Base-by-base conservation (phyloP, 2,113 vertebrate species). In the Aplodontia rufa region DNA sequence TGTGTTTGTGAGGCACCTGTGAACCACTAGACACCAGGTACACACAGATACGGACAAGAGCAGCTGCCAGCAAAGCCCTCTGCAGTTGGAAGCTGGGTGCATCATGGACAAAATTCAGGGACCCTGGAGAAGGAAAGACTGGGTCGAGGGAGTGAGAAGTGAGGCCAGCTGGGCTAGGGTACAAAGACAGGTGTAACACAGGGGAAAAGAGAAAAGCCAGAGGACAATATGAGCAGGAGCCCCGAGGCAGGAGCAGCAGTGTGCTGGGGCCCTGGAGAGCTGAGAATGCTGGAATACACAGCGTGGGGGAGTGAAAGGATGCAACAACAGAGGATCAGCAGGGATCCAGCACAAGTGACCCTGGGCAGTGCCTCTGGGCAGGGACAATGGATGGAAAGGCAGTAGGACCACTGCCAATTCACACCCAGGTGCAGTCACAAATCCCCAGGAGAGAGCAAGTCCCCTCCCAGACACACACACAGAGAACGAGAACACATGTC, bases 211-310 rank as follows among this genome's bases (percentile, higher is more conserved):
- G 42, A 40, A 37, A 71, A 30, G 35, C 42, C 35, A 35, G 87
- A 84, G 19, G 69, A 55, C 68, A 37, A 11, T 8, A 1, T 14
- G 62, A 86, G 30, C 58, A 9, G 26, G 49, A 35, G 62, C 51
- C 71, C 51, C 55, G 76, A 45, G 45, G 20, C 10, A 0, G 7
- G 51, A 26, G 1, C 5, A 28, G 19, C 3, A 37, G 42, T 14
- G n/a, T 11, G 16, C 10, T 5, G 28, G 26, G 26, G n/a, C 22
- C 20, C 40, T 26, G 37, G 45, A 47, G 53, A 35, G 24, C 47
- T 62, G 60, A 0, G 0, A 24, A 16, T 45, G 49, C 84, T 49
- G 7, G 28, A 19, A 47, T 0, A 51, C 49, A 30, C 0, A 0
- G n/a, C 9, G 37, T 19, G 9, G 40, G 30, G 30, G 45, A 4